These are phyloP conservation scores for Ceriagrion tenellum DNA, from an alignment of 2,888 invertebrate genomes.

Conservation along the genomic window DNA sequence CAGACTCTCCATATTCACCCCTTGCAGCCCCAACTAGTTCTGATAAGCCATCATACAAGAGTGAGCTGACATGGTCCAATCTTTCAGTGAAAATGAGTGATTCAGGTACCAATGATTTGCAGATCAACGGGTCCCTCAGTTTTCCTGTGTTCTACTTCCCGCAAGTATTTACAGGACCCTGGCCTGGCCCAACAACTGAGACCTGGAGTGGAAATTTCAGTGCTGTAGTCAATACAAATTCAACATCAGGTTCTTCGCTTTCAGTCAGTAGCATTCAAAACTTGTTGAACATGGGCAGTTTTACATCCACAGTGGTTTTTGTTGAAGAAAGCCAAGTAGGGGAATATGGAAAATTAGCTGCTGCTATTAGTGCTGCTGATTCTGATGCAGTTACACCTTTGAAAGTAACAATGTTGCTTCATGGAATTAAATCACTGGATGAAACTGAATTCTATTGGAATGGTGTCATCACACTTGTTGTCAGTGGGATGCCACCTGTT, in stretches of 20 bases:
- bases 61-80: conserved; percentile 43
- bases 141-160: conserved; percentile 40
- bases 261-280: neutral
- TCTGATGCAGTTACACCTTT: neutral
- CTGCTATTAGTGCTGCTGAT: neutral
- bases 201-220: conserved; percentile 42
- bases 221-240: neutral
- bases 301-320: conserved; percentile 63
- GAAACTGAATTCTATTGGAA: conserved; percentile 71
- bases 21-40: conserved; percentile 6
- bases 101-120: conserved; percentile 7
- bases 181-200: conserved; percentile 46
- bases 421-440: conserved; percentile 70
- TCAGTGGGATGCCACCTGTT: neutral
- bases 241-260: neutral
- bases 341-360: neutral
- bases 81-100: neutral
- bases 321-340: conserved; percentile 42
- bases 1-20: conserved; percentile 11
- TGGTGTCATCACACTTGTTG: conserved; percentile 69
- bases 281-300: conserved; percentile 34
- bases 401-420: conserved; percentile 69
- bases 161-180: neutral
- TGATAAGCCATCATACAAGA: neutral
- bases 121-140: conserved; percentile 64